A percentile compares a stretch with the other conserved stretches of the same genome.
Conservation (phyloP, 2,113 vertebrate species). For the Athene cunicularia region DNA sequence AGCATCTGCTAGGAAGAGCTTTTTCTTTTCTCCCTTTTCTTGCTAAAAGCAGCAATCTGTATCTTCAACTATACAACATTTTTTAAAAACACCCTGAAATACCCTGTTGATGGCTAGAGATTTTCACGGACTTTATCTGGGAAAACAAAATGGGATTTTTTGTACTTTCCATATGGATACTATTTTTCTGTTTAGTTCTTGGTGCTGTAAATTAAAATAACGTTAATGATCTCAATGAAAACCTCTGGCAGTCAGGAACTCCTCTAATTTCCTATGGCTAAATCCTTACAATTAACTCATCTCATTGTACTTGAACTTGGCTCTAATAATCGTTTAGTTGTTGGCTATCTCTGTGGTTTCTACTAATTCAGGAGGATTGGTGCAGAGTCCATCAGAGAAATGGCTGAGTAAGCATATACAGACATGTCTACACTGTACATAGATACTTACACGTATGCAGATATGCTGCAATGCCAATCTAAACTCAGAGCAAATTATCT, state of each 20-base stretch:
- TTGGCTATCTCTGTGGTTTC: background rate
- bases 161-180: background rate
- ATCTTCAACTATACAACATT: background rate
- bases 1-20: background rate
- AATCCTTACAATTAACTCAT: background rate
- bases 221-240: background rate
- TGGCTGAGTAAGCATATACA: background rate
- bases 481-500: background rate
- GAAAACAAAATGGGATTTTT: background rate
- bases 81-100: background rate
- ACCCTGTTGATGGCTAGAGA: background rate
- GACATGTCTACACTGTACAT: background rate
- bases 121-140: background rate
- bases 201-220: background rate
- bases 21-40: background rate
- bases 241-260: background rate
- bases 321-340: background rate
- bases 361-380: background rate
- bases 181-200: background rate
- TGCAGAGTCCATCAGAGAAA: background rate
- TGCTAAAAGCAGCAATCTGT: background rate
- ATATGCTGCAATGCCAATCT: background rate
- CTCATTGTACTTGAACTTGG: background rate
- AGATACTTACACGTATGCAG: background rate
- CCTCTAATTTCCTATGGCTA: background rate